phyloP scores from a whole-genome alignment of 1,140 invertebrate genomes.

The Drosophila ironensis region DNA sequence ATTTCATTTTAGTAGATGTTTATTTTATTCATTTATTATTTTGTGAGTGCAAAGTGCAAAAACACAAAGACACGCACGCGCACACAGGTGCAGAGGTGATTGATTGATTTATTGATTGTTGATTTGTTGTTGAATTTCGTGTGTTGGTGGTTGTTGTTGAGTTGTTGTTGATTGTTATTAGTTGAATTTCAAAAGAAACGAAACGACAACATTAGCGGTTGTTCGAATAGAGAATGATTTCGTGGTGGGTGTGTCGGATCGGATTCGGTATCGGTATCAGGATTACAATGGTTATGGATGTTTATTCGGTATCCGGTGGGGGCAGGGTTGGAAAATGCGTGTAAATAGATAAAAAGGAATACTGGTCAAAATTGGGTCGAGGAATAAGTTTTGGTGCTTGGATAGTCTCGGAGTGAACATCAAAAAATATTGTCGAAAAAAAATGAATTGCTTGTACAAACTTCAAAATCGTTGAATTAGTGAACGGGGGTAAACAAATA shows the following conservation, averaged over 20 bases:
- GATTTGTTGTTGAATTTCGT: constrained; percentile 50
- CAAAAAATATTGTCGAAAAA: constrained; percentile 2
- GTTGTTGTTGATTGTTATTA: constrained; percentile 46
- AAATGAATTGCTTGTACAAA: neutral
- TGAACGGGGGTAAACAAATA: constrained; percentile 2
- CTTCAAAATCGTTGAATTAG: constrained; percentile 5
- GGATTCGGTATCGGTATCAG: neutral
- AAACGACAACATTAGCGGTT: constrained; percentile 76
- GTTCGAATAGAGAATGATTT: constrained; percentile 45
- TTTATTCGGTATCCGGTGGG: constrained; percentile 7
- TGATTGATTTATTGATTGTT: constrained; percentile 38
- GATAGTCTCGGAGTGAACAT: constrained; percentile 2
- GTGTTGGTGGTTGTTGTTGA: constrained; percentile 51
- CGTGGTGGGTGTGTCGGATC: constrained; percentile 3
- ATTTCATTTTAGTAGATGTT: constrained; percentile 8
- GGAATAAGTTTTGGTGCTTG: constrained; percentile 15
- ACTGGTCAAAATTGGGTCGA: constrained; percentile 71
- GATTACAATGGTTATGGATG: neutral
- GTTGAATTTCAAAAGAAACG: constrained; percentile 62
- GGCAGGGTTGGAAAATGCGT: constrained; percentile 51
- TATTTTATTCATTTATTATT: constrained; percentile 28
- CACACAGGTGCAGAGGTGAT: constrained; percentile 38
- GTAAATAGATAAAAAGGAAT: constrained; percentile 54
- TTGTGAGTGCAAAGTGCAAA: constrained; percentile 55
- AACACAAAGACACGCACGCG: constrained; percentile 29